Percentiles rank a stretch among this genome's conserved stretches.
Evolutionary conservation across 1,140 invertebrate species (phyloP).

Genomic region (Pseudomyrmex flavicornis): DNA sequence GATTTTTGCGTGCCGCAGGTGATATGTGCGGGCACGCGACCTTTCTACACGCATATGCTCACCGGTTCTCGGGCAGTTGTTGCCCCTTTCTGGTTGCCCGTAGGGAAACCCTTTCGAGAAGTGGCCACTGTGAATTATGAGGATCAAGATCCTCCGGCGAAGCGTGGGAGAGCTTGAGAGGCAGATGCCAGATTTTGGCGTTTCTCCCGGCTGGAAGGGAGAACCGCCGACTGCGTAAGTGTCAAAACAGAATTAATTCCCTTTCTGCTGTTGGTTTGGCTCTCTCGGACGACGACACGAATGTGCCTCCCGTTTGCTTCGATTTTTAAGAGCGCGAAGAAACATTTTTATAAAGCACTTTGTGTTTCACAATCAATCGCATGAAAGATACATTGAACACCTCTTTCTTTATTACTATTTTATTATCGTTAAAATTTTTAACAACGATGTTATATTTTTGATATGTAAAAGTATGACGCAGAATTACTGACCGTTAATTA

Average conservation of each 20-base stretch:
- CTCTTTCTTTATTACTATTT: neutral
- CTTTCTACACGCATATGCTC: conserved; percentile 54
- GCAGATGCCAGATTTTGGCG: conserved; percentile 61
- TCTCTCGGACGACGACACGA: conserved; percentile 1
- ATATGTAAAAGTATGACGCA: neutral
- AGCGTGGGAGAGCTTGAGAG: conserved; percentile 32
- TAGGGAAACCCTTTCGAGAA: conserved; percentile 68
- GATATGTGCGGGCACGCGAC: conserved; percentile 78
- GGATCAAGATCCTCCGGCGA: conserved; percentile 59
- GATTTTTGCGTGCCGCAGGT: conserved; percentile 78
- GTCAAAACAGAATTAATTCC: conserved; percentile 78
- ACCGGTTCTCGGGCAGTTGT: conserved; percentile 5
- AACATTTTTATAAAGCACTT: neutral
- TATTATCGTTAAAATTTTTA: neutral
- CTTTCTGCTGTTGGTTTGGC: neutral
- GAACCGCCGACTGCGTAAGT: conserved; percentile 74
- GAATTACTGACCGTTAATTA: conserved; percentile 2
- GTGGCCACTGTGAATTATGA: conserved; percentile 68
- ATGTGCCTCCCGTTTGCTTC: conserved; percentile 5
- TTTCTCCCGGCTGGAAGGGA: conserved; percentile 49
- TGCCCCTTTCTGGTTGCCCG: conserved; percentile 48
- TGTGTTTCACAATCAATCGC: neutral
- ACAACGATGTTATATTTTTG: neutral
- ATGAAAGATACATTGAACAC: too few species aligned
- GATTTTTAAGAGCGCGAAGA: neutral